Evolutionary conservation across 2,797 vertebrate genomes (phyloP).

Genomic region (Alectoris magna): DNA sequence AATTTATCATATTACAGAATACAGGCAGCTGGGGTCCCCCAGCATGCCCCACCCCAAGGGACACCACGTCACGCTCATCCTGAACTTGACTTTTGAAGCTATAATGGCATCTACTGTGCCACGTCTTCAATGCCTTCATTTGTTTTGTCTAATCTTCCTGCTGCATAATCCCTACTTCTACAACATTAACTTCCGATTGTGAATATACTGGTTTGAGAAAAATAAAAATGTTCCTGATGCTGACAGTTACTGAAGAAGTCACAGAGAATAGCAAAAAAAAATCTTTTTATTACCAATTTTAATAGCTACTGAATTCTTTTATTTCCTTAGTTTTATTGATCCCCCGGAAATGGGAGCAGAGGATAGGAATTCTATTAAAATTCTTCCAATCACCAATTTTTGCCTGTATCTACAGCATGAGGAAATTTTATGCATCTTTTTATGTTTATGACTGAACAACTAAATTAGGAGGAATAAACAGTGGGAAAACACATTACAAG

Average conservation of each 20-base stretch:
- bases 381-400: background rate
- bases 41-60: rapidly evolving
- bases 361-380: background rate
- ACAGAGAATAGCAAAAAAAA: background rate
- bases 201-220: background rate
- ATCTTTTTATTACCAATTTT: background rate
- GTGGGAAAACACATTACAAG: background rate
- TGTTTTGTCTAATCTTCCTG: background rate
- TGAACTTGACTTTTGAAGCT: background rate
- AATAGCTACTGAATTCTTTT: background rate
- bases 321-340: constrained; percentile 1
- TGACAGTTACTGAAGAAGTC: background rate
- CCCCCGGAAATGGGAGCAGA: background rate
- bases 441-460: background rate
- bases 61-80: background rate
- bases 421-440: background rate
- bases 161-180: background rate
- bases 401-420: background rate
- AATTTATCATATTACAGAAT: background rate
- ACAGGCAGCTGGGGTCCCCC: background rate
- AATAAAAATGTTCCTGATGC: background rate
- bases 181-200: background rate
- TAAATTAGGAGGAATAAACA: background rate
- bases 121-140: background rate
- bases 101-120: background rate